Evolutionary conservation across 2,888 invertebrate genomes (phyloP).

Genomic region (Slavum lentiscoides): DNA sequence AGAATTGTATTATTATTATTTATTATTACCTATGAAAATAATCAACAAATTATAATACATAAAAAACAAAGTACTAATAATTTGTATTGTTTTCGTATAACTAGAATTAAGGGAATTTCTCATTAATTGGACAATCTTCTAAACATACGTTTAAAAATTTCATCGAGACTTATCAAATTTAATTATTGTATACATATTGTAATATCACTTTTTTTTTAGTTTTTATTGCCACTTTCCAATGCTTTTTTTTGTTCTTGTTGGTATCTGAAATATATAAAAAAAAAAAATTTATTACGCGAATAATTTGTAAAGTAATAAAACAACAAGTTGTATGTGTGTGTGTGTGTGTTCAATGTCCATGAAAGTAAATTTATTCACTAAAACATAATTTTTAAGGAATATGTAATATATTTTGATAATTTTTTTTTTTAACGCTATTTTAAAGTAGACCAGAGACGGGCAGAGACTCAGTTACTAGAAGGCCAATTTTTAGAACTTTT

Average conservation of each 20-base stretch:
- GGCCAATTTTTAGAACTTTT: no score
- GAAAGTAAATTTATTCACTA: no score
- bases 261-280: conserved; percentile 32
- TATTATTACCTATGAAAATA: no score
- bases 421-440: no score
- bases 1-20: no score
- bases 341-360: background rate
- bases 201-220: background rate
- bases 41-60: no score
- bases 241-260: conserved; percentile 48
- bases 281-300: background rate
- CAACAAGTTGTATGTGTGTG: background rate
- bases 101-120: background rate
- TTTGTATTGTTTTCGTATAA: background rate
- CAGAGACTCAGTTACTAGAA: no score
- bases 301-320: background rate
- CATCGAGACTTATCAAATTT: background rate
- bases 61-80: background rate
- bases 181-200: background rate
- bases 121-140: background rate
- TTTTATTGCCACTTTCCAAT: conserved; percentile 10
- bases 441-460: no score
- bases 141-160: background rate
- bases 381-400: no score
- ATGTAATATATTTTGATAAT: no score